phyloP scores from a whole-genome alignment of 2,113 vertebrate genomes.

The Neofelis nebulosa region DNA sequence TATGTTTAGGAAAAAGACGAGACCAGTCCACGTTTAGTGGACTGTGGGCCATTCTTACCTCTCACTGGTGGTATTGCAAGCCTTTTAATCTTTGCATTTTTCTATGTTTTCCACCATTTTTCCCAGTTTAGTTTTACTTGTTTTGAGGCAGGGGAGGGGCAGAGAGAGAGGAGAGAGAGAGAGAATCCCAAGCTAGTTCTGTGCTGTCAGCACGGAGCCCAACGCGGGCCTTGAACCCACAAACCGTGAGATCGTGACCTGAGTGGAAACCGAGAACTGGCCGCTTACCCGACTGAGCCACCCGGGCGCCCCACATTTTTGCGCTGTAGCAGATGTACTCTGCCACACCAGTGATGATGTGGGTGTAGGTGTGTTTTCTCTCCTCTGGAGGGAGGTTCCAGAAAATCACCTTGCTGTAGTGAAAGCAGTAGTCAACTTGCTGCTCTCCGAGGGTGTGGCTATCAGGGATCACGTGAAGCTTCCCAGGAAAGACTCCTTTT shows the following conservation, averaged over 20 bases:
- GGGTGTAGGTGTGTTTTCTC: not conserved
- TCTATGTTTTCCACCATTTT: not conserved
- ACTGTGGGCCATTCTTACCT: not conserved
- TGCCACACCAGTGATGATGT: not conserved
- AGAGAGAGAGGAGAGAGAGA: too few relatives aligned
- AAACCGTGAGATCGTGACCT: too few relatives aligned
- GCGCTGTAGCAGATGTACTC: not conserved
- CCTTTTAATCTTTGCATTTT: not conserved
- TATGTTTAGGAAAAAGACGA: not conserved
- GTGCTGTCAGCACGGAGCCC: too few relatives aligned
- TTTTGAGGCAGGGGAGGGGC: too few relatives aligned
- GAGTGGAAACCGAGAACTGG: too few relatives aligned
- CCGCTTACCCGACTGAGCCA: too few relatives aligned
- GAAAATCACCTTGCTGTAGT: not conserved
- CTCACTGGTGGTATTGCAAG: too few relatives aligned
- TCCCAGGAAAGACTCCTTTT: not conserved
- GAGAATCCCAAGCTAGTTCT: too few relatives aligned
- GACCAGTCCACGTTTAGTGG: too few relatives aligned
- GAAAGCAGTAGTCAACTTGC: too few relatives aligned
- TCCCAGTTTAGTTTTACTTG: too few relatives aligned
- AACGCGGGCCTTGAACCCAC: too few relatives aligned
- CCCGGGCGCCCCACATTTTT: not conserved
- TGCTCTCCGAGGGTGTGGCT: not conserved
- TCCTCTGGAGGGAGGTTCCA: not conserved
- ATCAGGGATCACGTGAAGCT: not conserved